Conservation (phyloP, 2,888 invertebrate genomes). For the Teinopalpus imperialis region DNA sequence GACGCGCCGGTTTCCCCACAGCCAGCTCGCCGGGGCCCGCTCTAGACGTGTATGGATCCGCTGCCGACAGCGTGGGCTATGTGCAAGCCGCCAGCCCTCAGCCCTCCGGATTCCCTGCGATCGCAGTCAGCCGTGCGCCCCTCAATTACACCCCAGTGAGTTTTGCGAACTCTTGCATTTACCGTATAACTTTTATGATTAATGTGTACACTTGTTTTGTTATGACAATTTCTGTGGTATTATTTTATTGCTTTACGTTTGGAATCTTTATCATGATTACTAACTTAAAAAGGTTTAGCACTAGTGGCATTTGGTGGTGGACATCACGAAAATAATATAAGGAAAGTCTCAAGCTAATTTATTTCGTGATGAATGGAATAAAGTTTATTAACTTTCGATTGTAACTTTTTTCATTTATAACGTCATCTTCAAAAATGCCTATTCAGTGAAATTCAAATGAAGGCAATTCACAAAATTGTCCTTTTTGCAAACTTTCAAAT, state of each 20-base stretch:
- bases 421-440: conserved; percentile 73
- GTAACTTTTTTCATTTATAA: conserved; percentile 81
- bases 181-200: conserved; percentile 4
- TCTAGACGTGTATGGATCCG: conserved; percentile 96
- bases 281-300: background rate
- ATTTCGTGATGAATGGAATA: conserved; percentile 78
- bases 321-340: conserved; percentile 41
- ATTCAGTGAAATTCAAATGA: conserved; percentile 69
- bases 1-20: conserved; percentile 91
- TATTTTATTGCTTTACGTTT: background rate
- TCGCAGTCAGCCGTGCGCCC: conserved; percentile 96
- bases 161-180: conserved; percentile 21
- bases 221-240: background rate
- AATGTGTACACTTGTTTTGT: no score
- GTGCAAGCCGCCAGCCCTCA: conserved; percentile 99
- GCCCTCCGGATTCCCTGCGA: conserved; percentile 96
- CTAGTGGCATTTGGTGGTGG: conserved; percentile 6
- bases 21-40: conserved; percentile 96
- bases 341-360: conserved; percentile 55
- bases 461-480: conserved; percentile 76
- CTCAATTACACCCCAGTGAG: conserved; percentile 96
- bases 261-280: background rate
- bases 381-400: conserved; percentile 76
- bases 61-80: conserved; percentile 94
- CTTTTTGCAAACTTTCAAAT: conserved; percentile 72